Percentiles rank a stretch among this genome's conserved stretches.
phyloP scores from a whole-genome alignment of 2,113 vertebrate species.

The Bungarus multicinctus region DNA sequence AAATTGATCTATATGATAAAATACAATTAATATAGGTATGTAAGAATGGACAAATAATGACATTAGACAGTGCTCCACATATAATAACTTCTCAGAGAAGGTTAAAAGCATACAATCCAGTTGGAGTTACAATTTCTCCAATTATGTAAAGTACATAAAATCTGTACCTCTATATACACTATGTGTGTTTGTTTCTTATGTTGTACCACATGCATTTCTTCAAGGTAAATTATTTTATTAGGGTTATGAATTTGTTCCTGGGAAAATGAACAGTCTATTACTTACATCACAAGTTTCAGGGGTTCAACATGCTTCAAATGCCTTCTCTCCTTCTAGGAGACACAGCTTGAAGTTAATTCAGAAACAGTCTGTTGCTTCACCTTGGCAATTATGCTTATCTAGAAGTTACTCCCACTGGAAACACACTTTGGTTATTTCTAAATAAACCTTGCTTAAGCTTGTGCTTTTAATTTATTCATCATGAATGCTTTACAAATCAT shows the following conservation, averaged over 20 bases:
- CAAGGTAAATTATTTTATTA: not conserved
- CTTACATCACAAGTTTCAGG: not conserved
- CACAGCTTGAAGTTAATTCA: not conserved
- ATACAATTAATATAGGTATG: not conserved
- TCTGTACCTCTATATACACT: not conserved
- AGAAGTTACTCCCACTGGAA: not conserved
- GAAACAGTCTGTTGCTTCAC: not conserved
- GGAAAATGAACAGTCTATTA: not conserved
- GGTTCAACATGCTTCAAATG: not conserved
- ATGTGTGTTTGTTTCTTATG: not conserved
- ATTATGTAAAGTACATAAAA: not conserved
- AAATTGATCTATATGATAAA: not conserved
- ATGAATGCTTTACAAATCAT: not conserved
- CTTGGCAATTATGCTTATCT: not conserved
- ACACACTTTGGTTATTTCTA: not conserved
- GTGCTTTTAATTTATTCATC: not conserved
- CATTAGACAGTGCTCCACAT: not conserved
- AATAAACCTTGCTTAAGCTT: not conserved
- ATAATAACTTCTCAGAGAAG: not conserved
- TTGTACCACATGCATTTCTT: not conserved
- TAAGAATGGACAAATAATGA: not conserved
- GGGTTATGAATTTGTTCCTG: not conserved
- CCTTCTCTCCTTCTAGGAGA: not conserved
- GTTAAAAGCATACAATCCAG: not conserved
- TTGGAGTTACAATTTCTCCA: not conserved